phyloP scores from a whole-genome alignment of 1,140 invertebrate species.

The Drosophila saltans region DNA sequence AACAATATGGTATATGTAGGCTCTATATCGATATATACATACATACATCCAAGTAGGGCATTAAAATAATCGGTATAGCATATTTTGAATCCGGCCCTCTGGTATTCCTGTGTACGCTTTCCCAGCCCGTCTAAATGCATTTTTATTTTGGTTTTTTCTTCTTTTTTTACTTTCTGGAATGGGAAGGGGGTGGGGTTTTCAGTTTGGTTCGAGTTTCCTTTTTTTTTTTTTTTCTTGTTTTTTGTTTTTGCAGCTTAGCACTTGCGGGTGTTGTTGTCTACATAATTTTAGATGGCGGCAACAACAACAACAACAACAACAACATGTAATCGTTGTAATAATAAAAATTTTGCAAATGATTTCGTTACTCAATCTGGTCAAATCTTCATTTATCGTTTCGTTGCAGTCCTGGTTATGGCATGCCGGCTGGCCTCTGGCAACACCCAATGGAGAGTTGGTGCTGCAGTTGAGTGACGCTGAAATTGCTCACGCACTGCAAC shows the following conservation, averaged over 20 bases:
- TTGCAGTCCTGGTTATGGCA: constrained; percentile 78
- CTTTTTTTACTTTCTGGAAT: neutral
- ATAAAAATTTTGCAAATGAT: constrained; percentile 81
- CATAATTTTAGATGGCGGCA: constrained; percentile 55
- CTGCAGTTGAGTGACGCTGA: constrained; percentile 80
- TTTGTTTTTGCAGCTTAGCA: constrained; percentile 77
- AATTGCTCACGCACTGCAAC: constrained; percentile 69
- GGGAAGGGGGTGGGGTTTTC: neutral
- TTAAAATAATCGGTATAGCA: neutral
- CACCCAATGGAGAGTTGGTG: constrained; percentile 75
- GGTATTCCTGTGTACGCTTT: neutral
- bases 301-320: constrained; percentile 2
- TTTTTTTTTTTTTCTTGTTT: constrained; percentile 41
- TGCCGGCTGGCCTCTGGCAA: constrained; percentile 82
- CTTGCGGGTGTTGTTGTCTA: constrained; percentile 78
- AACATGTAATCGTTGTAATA: constrained; percentile 79
- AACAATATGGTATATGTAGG: no score
- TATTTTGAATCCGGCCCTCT: neutral
- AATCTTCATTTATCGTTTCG: constrained; percentile 47
- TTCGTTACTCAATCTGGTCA: constrained; percentile 72
- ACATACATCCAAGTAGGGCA: neutral
- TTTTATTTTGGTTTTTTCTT: constrained; percentile 28
- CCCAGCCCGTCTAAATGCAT: constrained; percentile 44
- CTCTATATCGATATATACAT: no score
- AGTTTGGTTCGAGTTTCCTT: constrained; percentile 33